Conservation (phyloP, 2,888 invertebrate genomes). For the Heliothis peltigera region DNA sequence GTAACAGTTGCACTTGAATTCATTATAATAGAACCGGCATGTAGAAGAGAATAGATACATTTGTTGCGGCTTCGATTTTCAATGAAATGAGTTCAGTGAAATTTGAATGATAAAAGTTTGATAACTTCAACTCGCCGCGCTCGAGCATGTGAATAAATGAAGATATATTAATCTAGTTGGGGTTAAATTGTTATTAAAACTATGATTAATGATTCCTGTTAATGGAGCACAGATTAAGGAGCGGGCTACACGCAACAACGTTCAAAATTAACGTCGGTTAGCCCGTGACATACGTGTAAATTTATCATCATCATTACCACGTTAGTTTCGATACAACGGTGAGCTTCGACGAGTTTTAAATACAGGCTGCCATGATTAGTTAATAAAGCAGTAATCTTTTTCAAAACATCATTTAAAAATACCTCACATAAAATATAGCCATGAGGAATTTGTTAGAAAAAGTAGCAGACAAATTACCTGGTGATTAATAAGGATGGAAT, state of each 20-base stretch:
- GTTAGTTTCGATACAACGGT: conserved; percentile 74
- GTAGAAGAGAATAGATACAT: conserved; percentile 71
- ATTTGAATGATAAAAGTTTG: conserved; percentile 88
- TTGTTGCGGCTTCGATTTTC: conserved; percentile 83
- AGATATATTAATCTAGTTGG: conserved; percentile 89
- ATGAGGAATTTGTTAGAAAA: conserved; percentile 22
- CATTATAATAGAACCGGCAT: conserved; percentile 70
- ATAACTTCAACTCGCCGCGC: conserved; percentile 69
- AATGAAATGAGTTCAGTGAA: conserved; percentile 73
- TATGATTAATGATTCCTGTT: conserved; percentile 88
- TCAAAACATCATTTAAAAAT: conserved; percentile 43
- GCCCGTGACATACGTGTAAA: conserved; percentile 81
- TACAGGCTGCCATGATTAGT: conserved; percentile 67
- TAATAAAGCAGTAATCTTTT: conserved; percentile 64
- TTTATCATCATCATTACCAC: conserved; percentile 86
- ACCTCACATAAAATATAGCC: conserved; percentile 25
- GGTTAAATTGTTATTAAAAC: conserved; percentile 90
- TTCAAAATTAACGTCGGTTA: conserved; percentile 82
- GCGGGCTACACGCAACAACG: conserved; percentile 82
- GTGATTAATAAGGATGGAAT: conserved; percentile 53
- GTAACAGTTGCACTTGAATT: conserved; percentile 86
- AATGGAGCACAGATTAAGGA: conserved; percentile 88
- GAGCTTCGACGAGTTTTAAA: conserved; percentile 60
- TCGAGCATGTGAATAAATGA: conserved; percentile 83
- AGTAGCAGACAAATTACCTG: conserved; percentile 30